Evolutionary conservation across 2,113 vertebrate genomes (phyloP).

Genomic region (human (Homo sapiens)): GRCh38 chr7:24669501-24670000

Average conservation of each 20-base stretch:
- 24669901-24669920: constrained; percentile 8
- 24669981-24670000: background rate
- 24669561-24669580: background rate
- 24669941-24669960: constrained; percentile 15
- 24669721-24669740: background rate
- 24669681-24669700: background rate
- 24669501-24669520: background rate
- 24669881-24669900: background rate
- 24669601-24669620: background rate
- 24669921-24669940: background rate
- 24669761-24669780: background rate
- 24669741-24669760: background rate
- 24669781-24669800: background rate
- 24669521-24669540: background rate
- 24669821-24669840: background rate
- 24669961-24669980: background rate
- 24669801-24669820: background rate
- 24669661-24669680: constrained; percentile 2
- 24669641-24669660: background rate
- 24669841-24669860: constrained; percentile 16
- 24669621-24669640: background rate
- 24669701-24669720: background rate
- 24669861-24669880: background rate
- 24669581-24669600: background rate
- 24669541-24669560: background rate